These are phyloP conservation scores for Rana temporaria DNA, from an alignment of 2,113 vertebrate genomes.

Conservation along the genomic window DNA sequence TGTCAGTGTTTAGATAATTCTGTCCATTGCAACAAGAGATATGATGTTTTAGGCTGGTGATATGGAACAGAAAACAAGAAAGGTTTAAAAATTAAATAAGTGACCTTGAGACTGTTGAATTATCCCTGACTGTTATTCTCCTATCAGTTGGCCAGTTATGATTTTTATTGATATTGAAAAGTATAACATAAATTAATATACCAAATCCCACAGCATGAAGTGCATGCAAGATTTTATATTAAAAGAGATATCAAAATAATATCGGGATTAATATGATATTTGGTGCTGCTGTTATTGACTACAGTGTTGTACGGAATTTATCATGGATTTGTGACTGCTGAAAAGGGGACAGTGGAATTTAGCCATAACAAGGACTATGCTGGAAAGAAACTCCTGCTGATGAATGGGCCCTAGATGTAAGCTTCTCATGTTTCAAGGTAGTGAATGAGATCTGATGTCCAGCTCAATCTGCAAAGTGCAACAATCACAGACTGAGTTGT, in stretches of 20 bases:
- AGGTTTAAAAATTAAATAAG: conserved; percentile 57
- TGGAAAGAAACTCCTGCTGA: conserved; percentile 78
- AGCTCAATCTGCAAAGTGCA: conserved; percentile 41
- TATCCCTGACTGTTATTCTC: conserved; percentile 66
- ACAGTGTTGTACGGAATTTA: conserved; percentile 83
- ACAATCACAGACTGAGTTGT: conserved; percentile 44
- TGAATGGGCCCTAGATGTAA: conserved; percentile 73
- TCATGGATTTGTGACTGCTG: conserved; percentile 83
- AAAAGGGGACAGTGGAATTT: conserved; percentile 79
- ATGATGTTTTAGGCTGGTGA: conserved; percentile 65
- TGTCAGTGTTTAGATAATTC: conserved; percentile 31
- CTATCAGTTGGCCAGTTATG: conserved; percentile 61
- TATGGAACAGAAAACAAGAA: conserved; percentile 51
- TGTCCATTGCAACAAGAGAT: conserved; percentile 47
- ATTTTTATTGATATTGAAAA: conserved; percentile 62
- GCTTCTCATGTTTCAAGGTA: conserved; percentile 66
- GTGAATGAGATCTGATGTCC: conserved; percentile 62
- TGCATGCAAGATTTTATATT: conserved; percentile 78
- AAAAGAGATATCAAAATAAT: conserved; percentile 75
- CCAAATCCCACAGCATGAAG: conserved; percentile 72
- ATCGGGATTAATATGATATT: conserved; percentile 80
- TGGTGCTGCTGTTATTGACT: conserved; percentile 84
- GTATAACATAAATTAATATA: conserved; percentile 65
- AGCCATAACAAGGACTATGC: conserved; percentile 78
- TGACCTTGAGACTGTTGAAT: conserved; percentile 69